phyloP scores from a whole-genome alignment of 2,113 vertebrate genomes.

The Nycticebus coucang region DNA sequence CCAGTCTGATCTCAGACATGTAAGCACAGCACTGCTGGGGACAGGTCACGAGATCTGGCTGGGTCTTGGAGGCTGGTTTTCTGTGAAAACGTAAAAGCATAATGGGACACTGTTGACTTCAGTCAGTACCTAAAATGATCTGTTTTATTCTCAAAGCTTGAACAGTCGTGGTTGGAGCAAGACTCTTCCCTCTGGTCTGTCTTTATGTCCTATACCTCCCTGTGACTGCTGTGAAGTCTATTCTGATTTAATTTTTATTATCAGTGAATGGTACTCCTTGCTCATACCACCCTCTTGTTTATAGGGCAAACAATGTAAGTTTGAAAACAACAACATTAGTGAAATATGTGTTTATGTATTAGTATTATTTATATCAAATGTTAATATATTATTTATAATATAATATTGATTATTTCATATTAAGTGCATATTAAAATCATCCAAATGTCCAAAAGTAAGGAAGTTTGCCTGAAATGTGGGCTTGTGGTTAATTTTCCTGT shows the following conservation, averaged over 20 bases:
- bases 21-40: rapidly evolving
- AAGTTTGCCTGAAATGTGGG: not conserved
- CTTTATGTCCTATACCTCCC: not conserved
- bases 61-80: not conserved
- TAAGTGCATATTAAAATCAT: not conserved
- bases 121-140: not conserved
- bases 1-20: not conserved
- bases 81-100: not conserved
- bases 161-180: not conserved
- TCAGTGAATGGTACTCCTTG: not conserved
- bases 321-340: not conserved
- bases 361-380: not conserved
- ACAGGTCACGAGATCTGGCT: not conserved
- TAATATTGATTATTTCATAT: not conserved
- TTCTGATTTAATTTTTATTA: not conserved
- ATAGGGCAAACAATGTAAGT: not conserved
- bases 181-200: not conserved
- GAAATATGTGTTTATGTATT: not conserved
- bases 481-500: not conserved
- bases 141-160: not conserved
- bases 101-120: too few species aligned
- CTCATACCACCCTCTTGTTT: not conserved
- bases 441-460: not conserved
- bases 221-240: not conserved
- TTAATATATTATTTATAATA: not conserved